Conservation (phyloP, 2,113 vertebrate genomes). For the Strix aluco region DNA sequence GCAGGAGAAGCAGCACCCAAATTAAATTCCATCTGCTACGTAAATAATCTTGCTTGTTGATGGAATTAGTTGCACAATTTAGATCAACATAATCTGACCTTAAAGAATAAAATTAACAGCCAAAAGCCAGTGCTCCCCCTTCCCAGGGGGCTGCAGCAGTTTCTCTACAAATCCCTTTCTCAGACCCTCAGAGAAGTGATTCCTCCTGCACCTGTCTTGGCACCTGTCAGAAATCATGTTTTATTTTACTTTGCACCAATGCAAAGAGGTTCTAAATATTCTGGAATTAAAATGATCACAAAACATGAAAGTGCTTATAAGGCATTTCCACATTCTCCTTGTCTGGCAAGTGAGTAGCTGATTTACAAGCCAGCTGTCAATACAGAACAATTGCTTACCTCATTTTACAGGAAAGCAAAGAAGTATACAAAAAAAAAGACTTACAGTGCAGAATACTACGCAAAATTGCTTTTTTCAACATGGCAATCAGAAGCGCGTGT, state of each 20-base stretch:
- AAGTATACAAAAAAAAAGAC: not conserved
- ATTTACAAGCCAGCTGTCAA: slow-evolving; percentile 39
- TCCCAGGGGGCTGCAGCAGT: not conserved
- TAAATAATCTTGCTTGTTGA: slow-evolving; percentile 33
- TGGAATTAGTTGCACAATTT: not conserved
- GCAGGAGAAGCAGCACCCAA: not conserved
- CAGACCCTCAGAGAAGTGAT: not conserved
- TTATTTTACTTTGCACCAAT: not conserved
- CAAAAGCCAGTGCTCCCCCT: not conserved
- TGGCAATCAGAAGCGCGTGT: not conserved
- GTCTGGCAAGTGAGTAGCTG: not conserved
- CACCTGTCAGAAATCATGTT: not conserved
- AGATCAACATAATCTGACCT: slow-evolving; percentile 24
- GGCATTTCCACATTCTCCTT: not conserved
- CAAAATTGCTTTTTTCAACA: not conserved
- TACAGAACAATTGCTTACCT: slow-evolving; percentile 4
- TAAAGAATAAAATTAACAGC: slow-evolving; percentile 40
- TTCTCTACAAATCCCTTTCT: not conserved
- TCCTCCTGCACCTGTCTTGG: not conserved
- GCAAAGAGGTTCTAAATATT: slow-evolving; percentile 4
- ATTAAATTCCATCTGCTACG: slow-evolving; percentile 1
- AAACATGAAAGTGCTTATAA: slow-evolving; percentile 17
- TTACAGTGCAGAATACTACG: not conserved
- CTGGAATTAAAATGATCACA: not conserved
- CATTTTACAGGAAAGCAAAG: not conserved